Base-by-base conservation (phyloP, 2,797 vertebrate genomes). In the Falco peregrinus region DNA sequence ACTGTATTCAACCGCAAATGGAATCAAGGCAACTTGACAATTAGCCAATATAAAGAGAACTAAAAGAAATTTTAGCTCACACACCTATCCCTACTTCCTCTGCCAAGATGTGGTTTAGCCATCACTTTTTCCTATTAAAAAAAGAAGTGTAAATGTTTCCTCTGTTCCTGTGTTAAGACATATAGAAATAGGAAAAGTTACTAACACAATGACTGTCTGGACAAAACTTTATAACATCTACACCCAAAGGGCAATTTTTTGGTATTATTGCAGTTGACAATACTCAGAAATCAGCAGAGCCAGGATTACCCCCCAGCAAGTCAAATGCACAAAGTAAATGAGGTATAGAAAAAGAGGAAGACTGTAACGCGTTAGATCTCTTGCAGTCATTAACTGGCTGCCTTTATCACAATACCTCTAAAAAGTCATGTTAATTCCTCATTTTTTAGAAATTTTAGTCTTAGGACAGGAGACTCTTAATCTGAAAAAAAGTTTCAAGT, bases 81-180 rank as follows among this genome's bases (percentile, higher is more conserved):
- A 45, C 31, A 96, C 86, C 92, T 92, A 93, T 87, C 59, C 79
- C 47, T 78, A 35, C 18, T 87, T 85, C 26, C 35, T 26, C 33
- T 87, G 89, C 89, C 93, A 95, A 96, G 75, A 89, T 56, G 63
- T 95, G 96, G 81, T 95, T 96, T 92, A 94, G 54, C 59, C 92
- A 96, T 96, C 89, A 95, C 25, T 64, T 97, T 95, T 96, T 95
- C 93, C 89, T 84, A 87, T 20, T 91, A 83, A 73, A 84, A 84
- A 71, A 82, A 78, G 10, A 70, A 65, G 64, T 69, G 80, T 15
- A 95, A 95, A 95, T 90, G 69, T 90, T 95, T 94, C 90, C 82
- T 92, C 90, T 92, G 53, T 60, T 95, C 71, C 81, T 92, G 33
- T 73, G 68, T 92, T 85, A 89, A 96, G 28, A 73, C 84, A 71